Percentiles rank a stretch among this genome's conserved stretches.
phyloP scores from a whole-genome alignment of 2,113 vertebrate species.

The Proterorhinus semilunaris region DNA sequence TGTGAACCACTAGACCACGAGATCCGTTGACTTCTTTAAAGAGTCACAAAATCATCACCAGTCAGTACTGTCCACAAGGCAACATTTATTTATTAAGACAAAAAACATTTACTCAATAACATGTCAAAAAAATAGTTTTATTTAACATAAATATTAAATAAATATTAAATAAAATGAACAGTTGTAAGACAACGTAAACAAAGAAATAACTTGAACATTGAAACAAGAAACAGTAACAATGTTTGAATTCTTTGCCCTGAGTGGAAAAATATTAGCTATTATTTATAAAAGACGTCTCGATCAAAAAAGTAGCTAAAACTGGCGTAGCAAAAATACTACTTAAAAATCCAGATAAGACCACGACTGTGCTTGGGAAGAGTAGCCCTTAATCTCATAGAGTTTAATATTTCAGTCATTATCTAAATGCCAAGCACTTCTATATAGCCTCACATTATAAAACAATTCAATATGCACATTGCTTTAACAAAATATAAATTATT shows the following conservation, averaged over 20 bases:
- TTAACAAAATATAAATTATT: slow-evolving; percentile 53
- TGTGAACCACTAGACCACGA: too few species aligned
- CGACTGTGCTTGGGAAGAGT: slow-evolving; percentile 50
- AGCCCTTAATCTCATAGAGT: slow-evolving; percentile 34
- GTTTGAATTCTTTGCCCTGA: slow-evolving; percentile 65
- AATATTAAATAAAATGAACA: slow-evolving; percentile 72
- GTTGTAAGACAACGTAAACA: slow-evolving; percentile 69
- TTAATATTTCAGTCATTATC: slow-evolving; percentile 51
- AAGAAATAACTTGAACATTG: slow-evolving; percentile 35
- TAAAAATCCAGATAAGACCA: slow-evolving; percentile 41
- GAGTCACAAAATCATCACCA: neutral
- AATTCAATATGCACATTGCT: slow-evolving; percentile 30
- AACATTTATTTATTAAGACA: slow-evolving; percentile 54
- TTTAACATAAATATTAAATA: slow-evolving; percentile 72
- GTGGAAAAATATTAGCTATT: slow-evolving; percentile 45
- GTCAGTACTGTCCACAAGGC: slow-evolving; percentile 6
- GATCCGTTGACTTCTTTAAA: too few species aligned
- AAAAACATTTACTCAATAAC: slow-evolving; percentile 41
- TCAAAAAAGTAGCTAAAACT: slow-evolving; percentile 34
- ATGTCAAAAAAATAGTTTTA: slow-evolving; percentile 17
- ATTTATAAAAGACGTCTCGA: slow-evolving; percentile 35
- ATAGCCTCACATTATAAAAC: slow-evolving; percentile 30
- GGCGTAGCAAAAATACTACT: slow-evolving; percentile 16
- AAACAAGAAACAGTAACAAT: slow-evolving; percentile 43
- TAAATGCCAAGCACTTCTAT: slow-evolving; percentile 28